Evolutionary conservation across 2,797 vertebrate species (phyloP).

Genomic region (Acrossocheilus fasciatus): DNA sequence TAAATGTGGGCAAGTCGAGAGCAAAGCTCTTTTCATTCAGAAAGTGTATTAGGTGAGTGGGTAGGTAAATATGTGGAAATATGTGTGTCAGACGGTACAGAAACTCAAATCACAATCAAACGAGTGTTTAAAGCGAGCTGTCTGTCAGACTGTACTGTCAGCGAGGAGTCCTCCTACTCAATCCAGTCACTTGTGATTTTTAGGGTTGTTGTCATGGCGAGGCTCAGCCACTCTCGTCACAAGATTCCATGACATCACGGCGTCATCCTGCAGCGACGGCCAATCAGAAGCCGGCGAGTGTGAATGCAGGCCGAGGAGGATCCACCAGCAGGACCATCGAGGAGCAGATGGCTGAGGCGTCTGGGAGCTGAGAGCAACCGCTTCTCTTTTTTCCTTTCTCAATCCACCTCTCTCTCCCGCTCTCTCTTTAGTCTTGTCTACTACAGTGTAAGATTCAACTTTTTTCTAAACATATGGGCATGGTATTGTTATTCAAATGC

Average conservation of each 20-base stretch:
- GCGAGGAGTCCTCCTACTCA: conserved; percentile 18
- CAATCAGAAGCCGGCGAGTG: conserved; percentile 42
- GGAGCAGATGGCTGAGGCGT: conserved; percentile 70
- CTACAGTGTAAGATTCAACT: not conserved
- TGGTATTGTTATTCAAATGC: conserved; percentile 27
- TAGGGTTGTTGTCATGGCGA: conserved; percentile 20
- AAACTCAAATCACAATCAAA: conserved; percentile 22
- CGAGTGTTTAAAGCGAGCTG: conserved; percentile 12
- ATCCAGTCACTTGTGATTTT: conserved; percentile 22
- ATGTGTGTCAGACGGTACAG: conserved; percentile 32
- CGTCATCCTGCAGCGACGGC: conserved; percentile 18
- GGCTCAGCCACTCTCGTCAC: not conserved
- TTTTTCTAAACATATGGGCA: conserved; percentile 28
- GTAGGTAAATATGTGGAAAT: not conserved
- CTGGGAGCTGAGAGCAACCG: conserved; percentile 47
- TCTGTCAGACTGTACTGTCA: conserved; percentile 17
- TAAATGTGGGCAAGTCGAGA: not conserved
- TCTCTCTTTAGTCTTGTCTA: conserved; percentile 4
- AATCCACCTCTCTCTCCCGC: conserved; percentile 8
- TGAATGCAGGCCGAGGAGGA: conserved; percentile 53
- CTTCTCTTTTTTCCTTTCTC: conserved; percentile 13
- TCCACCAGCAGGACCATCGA: conserved; percentile 65
- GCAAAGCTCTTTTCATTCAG: not conserved
- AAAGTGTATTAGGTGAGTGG: conserved; percentile 14
- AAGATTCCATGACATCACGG: conserved; percentile 59